Base-by-base conservation (phyloP, 2,113 vertebrate species). In the Struthidea cinerea region DNA sequence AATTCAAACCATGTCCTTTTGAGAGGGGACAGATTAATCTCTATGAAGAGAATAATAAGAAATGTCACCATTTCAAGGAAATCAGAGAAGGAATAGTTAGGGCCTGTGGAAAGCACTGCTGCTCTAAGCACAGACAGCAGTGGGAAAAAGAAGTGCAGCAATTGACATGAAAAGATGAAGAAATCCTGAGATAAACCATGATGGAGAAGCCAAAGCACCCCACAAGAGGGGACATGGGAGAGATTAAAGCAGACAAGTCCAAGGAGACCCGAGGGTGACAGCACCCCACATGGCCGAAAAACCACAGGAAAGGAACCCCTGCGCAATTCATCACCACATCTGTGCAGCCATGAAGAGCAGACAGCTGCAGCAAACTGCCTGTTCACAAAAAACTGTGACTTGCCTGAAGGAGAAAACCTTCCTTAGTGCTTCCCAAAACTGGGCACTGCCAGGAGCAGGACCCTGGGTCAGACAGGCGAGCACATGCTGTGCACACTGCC, bases 401-500 rank as follows among this genome's bases (percentile, higher is more conserved):
- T 47, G 13, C 23, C 39, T 63, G 50, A 65, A 41, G 20, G 52
- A 42, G 35, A 35, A 85, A 41, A 76, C 14, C 26, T 21, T 26
- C 42, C 68, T 81, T 46, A 39, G 37, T 16, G 57, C 49, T 64
- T 60, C 61, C 65, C 42, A 33, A 74, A 67, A 32, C 3, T 5
- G 15, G 35, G n/a, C 57, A 47, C 0, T 42, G 55, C 22, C 52
- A 76, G 37, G 35, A 69, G 30, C 69, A 56, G 46, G 56, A 64
- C 8, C 6, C 52, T 18, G 41, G 8, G 28, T 46, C n/a, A 49
- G 21, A 71, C 9, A 6, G 11, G 49, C 47, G n/a, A n/a, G n/a
- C n/a, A n/a, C 1, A 0, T 0, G 2, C 73, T 47, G 37, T 0
- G 1, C 3, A 75, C 30, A 28, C 32, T 78, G 24, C 23, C 7